Base-by-base conservation (phyloP, 2,888 invertebrate genomes). In the Hypomecis punctinalis region DNA sequence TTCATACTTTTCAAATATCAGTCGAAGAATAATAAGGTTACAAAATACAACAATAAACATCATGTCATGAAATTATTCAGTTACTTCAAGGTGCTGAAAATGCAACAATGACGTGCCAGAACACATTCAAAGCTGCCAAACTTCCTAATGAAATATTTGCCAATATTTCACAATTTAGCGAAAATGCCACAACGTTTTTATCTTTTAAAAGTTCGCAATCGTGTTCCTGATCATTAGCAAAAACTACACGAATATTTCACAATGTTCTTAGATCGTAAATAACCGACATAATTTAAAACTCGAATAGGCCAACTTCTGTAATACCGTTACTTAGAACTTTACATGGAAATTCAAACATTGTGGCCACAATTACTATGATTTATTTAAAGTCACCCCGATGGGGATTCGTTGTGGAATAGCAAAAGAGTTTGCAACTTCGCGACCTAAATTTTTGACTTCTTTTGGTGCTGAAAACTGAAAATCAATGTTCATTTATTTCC, bases 301-400 rank as follows among this genome's bases (percentile, higher is more conserved):
- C 11, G 57, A 65, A 48, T 60, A 46, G 55, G 51, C 40, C 35
- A 64, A 63, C 46, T 64, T 64, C 56, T 46, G 45, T 64, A 60
- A 60, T 64, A 54, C 55, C 64, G 60, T 64, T 64, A 60, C 60
- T 64, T 61, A 53, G 11, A 65, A 57, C 57, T 70, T 70, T 67
- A 67, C 66, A 63, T 65, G 61, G 63, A 65, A 69, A 67, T 61
- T 66, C 63, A 66, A 70, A 63, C 59, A 58, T 52, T 61, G 61
- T 53, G 57, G 57, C 39, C 42, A 57, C 61, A 67, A 61, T 67
- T 56, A 63, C 45, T 63, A 63, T 70, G 63, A 70, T 66, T 67
- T 70, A 66, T 61, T 35, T 65, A 49, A 61, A 53, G 33, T 59
- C 42, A 56, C 63, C 56, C 58, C 61, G 37, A 58, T 56, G 51